Conservation (phyloP, 2,888 invertebrate genomes). For the Napeogenes inachia region DNA sequence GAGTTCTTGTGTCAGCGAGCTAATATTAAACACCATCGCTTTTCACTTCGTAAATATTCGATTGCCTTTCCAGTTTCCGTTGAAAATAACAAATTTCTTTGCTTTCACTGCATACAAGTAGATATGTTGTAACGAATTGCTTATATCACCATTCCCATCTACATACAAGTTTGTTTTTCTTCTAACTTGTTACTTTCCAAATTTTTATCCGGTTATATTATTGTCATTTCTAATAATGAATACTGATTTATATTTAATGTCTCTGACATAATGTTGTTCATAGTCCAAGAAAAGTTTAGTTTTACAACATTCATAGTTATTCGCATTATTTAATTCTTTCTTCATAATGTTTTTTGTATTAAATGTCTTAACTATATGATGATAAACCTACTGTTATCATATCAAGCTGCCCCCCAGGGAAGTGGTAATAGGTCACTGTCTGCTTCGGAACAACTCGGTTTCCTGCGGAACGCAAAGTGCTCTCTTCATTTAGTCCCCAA, state of each 20-base stretch:
- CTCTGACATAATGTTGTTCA: too few relatives aligned
- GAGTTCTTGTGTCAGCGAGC: too few relatives aligned
- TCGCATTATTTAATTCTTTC: too few relatives aligned
- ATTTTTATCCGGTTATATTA: neutral
- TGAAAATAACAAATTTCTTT: constrained; percentile 55
- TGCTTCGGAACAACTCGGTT: constrained; percentile 53
- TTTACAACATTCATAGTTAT: too few relatives aligned
- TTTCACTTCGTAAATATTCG: constrained; percentile 34
- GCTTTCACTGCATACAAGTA: constrained; percentile 56
- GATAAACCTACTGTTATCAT: neutral
- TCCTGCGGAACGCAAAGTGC: constrained; percentile 55
- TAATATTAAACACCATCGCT: constrained; percentile 4
- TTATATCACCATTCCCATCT: constrained; percentile 39
- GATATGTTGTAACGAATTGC: constrained; percentile 51
- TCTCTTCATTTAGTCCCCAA: constrained; percentile 37
- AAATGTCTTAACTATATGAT: neutral
- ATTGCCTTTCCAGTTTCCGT: constrained; percentile 24
- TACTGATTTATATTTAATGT: too few relatives aligned
- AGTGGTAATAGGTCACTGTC: constrained; percentile 52
- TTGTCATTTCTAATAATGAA: neutral
- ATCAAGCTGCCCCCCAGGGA: constrained; percentile 47
- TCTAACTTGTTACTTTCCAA: constrained; percentile 8
- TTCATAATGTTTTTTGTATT: too few relatives aligned
- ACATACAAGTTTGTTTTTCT: constrained; percentile 8
- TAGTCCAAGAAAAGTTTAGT: too few relatives aligned